Evolutionary conservation across 2,113 vertebrate species (phyloP).

Genomic region (Cyanistes caeruleus): DNA sequence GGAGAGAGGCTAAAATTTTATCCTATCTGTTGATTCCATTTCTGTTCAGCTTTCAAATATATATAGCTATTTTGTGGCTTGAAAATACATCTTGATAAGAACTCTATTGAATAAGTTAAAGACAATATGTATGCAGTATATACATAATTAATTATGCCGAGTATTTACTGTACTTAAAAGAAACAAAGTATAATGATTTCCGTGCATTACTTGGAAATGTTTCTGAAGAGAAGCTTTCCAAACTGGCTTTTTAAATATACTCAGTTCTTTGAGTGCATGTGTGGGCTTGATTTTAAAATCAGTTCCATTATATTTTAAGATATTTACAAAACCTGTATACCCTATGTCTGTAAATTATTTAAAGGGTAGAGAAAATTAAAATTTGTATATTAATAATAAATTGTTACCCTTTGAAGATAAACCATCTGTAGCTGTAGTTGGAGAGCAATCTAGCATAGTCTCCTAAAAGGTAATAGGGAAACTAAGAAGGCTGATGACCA

Average conservation of each 20-base stretch:
- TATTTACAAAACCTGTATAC: background rate
- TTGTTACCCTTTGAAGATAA: background rate
- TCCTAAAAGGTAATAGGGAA: background rate
- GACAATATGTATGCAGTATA: background rate
- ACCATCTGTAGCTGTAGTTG: background rate
- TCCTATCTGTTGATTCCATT: background rate
- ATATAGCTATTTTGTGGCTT: background rate
- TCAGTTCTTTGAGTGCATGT: background rate
- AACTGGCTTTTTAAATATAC: background rate
- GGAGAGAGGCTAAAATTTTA: background rate
- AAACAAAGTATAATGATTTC: background rate
- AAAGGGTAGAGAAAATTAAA: background rate
- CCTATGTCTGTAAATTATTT: background rate
- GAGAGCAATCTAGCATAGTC: background rate
- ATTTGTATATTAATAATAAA: background rate
- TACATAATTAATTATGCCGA: background rate
- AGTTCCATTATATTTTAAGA: background rate
- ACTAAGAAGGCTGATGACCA: background rate
- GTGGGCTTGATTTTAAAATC: background rate
- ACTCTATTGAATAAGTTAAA: background rate
- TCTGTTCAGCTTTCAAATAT: background rate
- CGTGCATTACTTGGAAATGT: rapidly evolving
- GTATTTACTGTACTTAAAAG: background rate
- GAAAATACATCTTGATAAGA: background rate
- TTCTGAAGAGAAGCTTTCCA: background rate